phyloP scores from a whole-genome alignment of 2,797 vertebrate genomes.

The Zonotrichia albicollis region DNA sequence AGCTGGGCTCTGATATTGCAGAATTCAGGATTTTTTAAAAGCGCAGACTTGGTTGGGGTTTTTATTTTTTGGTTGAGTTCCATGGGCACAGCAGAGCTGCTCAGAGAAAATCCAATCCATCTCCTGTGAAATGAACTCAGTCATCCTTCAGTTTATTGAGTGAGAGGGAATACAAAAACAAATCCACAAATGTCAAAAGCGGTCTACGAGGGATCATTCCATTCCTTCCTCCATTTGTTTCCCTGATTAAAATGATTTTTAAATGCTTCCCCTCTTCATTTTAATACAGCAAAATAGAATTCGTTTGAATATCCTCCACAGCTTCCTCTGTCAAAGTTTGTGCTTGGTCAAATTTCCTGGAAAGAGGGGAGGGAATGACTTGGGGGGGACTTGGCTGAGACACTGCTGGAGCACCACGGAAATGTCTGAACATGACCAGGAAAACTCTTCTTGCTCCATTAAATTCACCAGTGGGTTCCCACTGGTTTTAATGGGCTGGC shows the following conservation, averaged over 20 bases:
- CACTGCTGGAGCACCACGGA: neutral
- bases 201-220: constrained; percentile 6
- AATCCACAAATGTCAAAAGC: constrained; percentile 48
- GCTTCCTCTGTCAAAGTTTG: neutral
- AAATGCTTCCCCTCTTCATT: constrained; percentile 22
- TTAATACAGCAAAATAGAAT: neutral
- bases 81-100: neutral
- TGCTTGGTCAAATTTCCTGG: neutral
- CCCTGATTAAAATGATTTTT: constrained; percentile 47
- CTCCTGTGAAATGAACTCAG: constrained; percentile 60
- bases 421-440: neutral
- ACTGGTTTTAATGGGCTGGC: neutral
- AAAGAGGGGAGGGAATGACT: neutral
- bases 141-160: constrained; percentile 40
- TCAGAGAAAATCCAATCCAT: constrained; percentile 42
- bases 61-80: neutral
- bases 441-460: neutral
- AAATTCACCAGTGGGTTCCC: neutral
- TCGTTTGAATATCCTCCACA: neutral
- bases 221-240: constrained; percentile 31
- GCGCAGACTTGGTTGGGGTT: neutral
- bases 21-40: constrained; percentile 5
- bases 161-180: constrained; percentile 47
- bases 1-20: neutral
- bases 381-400: neutral